Percentiles rank a stretch among this genome's conserved stretches.
phyloP scores from a whole-genome alignment of 2,888 invertebrate species.

The Cylloceria caligata region DNA sequence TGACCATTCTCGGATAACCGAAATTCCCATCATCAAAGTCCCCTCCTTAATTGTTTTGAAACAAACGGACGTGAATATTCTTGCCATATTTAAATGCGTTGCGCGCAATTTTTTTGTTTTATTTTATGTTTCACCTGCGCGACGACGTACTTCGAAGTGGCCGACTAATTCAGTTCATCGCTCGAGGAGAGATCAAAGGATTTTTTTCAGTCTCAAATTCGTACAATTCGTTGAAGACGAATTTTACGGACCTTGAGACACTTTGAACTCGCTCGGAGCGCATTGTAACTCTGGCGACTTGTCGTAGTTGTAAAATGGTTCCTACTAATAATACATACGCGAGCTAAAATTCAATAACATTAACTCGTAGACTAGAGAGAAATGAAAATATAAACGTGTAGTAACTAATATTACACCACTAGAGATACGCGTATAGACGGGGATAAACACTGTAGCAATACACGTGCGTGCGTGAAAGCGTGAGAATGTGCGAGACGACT shows the following conservation, averaged over 20 bases:
- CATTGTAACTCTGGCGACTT: constrained; percentile 57
- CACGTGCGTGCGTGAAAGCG: constrained; percentile 25
- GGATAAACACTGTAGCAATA: constrained; percentile 62
- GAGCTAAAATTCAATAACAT: constrained; percentile 75
- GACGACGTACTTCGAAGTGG: constrained; percentile 40
- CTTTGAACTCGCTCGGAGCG: constrained; percentile 15
- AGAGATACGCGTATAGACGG: constrained; percentile 43
- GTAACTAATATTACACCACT: constrained; percentile 37
- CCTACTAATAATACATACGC: constrained; percentile 80
- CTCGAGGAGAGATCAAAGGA: constrained; percentile 23
- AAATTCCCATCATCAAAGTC: constrained; percentile 1
- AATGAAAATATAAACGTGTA: constrained; percentile 14
- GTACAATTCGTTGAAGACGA: neutral
- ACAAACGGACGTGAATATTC: constrained; percentile 68
- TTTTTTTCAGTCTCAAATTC: constrained; percentile 16
- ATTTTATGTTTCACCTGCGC: constrained; percentile 16
- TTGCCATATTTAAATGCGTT: constrained; percentile 67
- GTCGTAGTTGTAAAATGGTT: constrained; percentile 80
- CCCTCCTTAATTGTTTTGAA: constrained; percentile 43
- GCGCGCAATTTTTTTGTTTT: constrained; percentile 15
- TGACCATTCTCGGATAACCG: neutral
- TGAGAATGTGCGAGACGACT: constrained; percentile 29
- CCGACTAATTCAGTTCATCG: constrained; percentile 25
- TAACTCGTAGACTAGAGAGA: constrained; percentile 68
- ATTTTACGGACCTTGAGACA: neutral